Percentiles rank a stretch among this genome's conserved stretches.
These are phyloP conservation scores for Pollenia griseotomentosa DNA, from an alignment of 2,888 invertebrate genomes.

Conservation along the genomic window DNA sequence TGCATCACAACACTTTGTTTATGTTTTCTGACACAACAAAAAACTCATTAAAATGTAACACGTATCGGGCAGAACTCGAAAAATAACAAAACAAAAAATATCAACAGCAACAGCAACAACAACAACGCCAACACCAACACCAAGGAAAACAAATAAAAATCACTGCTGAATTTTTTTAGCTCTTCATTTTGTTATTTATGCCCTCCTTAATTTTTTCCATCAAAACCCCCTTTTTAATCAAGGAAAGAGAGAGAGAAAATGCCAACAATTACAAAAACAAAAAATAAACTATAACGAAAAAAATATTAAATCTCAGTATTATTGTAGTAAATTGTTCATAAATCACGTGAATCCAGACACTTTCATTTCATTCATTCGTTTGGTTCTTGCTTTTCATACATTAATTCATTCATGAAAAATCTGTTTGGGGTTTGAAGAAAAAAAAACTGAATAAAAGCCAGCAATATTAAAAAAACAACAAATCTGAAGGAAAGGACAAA, in stretches of 20 bases:
- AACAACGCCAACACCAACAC: conserved; percentile 22
- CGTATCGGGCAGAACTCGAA: conserved; percentile 69
- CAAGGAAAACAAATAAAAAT: neutral
- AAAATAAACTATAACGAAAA: conserved; percentile 4
- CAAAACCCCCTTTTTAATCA: conserved; percentile 39
- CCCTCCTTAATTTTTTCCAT: neutral
- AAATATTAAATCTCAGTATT: conserved; percentile 63
- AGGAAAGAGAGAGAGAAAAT: conserved; percentile 8
- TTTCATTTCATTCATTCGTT: conserved; percentile 67
- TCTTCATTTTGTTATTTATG: conserved; percentile 26
- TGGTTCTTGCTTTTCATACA: conserved; percentile 47
- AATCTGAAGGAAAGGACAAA: conserved; percentile 59
- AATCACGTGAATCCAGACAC: conserved; percentile 70
- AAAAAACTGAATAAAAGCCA: conserved; percentile 8
- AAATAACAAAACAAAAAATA: conserved; percentile 28
- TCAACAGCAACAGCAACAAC: conserved; percentile 16
- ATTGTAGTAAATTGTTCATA: conserved; percentile 71
- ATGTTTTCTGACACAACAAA: conserved; percentile 57
- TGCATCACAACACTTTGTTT: conserved; percentile 42
- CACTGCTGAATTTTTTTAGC: conserved; percentile 38
- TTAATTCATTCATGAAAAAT: conserved; percentile 72
- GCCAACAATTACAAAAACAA: conserved; percentile 4
- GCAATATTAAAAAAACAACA: conserved; percentile 30
- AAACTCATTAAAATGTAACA: conserved; percentile 74
- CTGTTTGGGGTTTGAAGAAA: conserved; percentile 59